Evolutionary conservation across 2,888 invertebrate genomes (phyloP).

Genomic region (Macaria notata): DNA sequence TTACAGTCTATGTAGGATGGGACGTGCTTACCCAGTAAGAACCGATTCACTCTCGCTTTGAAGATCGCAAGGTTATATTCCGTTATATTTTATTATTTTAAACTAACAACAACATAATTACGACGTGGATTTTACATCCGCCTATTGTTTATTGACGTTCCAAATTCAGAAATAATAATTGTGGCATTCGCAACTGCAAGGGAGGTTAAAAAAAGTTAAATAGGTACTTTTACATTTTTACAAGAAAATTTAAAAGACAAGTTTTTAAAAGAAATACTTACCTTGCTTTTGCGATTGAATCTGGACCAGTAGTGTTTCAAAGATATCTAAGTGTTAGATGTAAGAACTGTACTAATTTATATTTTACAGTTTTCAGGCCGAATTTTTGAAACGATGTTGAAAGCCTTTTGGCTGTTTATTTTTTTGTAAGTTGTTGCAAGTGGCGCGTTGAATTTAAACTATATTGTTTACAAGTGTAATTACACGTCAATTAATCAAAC

Average conservation of each 20-base stretch:
- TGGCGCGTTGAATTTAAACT: background rate
- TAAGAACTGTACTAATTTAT: background rate
- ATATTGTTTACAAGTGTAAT: background rate
- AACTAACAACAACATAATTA: no score
- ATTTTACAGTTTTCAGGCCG: background rate
- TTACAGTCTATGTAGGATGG: no score
- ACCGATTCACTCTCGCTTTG: no score
- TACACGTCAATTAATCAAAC: slow-evolving; percentile 3
- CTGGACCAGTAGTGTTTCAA: background rate
- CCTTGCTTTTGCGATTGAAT: slow-evolving; percentile 6
- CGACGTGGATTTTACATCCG: no score
- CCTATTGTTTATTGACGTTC: no score
- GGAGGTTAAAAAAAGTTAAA: background rate
- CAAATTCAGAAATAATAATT: background rate
- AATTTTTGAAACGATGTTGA: background rate
- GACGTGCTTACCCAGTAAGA: no score
- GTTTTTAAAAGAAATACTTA: background rate
- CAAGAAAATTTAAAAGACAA: no score
- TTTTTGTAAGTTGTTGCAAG: background rate
- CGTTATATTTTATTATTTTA: no score
- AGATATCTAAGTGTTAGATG: slow-evolving; percentile 2
- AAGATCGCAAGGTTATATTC: no score
- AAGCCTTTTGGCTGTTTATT: slow-evolving; percentile 6
- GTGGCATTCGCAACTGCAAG: slow-evolving; percentile 10
- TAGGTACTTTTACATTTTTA: no score